Evolutionary conservation across 2,797 vertebrate genomes (phyloP).

Genomic region (Tinamus major): DNA sequence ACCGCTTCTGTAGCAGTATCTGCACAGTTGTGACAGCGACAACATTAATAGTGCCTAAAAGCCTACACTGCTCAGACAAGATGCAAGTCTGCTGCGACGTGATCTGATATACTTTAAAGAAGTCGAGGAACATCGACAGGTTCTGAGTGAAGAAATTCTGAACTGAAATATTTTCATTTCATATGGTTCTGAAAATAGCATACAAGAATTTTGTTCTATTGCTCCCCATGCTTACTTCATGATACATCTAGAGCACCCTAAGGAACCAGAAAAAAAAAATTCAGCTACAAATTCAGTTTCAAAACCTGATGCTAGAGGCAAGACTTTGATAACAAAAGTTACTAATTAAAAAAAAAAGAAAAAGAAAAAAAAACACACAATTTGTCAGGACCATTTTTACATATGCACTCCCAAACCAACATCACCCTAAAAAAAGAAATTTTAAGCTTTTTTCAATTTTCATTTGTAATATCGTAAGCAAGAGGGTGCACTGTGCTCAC

Average conservation of each 20-base stretch:
- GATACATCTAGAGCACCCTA: neutral
- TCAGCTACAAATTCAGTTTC: neutral
- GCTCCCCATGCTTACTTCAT: neutral
- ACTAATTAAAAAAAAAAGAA: neutral
- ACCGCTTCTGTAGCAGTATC: neutral
- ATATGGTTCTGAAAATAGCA: neutral
- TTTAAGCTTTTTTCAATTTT: neutral
- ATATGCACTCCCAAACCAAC: neutral
- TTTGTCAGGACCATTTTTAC: neutral
- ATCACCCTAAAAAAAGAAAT: neutral
- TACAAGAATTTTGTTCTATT: neutral
- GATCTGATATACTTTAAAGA: neutral
- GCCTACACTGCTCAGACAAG: neutral
- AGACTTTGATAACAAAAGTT: neutral
- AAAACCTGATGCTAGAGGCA: neutral
- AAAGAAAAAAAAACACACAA: neutral
- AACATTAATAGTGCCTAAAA: neutral
- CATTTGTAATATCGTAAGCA: neutral
- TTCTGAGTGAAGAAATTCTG: neutral
- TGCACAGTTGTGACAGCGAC: neutral
- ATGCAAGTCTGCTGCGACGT: neutral
- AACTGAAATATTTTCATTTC: neutral
- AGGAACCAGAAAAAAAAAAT: slow-evolving; percentile 2
- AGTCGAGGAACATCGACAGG: neutral
- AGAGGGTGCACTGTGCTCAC: neutral